These are phyloP conservation scores for Patella ulyssiponensis DNA, from an alignment of 2,888 invertebrate species.

Conservation along the genomic window DNA sequence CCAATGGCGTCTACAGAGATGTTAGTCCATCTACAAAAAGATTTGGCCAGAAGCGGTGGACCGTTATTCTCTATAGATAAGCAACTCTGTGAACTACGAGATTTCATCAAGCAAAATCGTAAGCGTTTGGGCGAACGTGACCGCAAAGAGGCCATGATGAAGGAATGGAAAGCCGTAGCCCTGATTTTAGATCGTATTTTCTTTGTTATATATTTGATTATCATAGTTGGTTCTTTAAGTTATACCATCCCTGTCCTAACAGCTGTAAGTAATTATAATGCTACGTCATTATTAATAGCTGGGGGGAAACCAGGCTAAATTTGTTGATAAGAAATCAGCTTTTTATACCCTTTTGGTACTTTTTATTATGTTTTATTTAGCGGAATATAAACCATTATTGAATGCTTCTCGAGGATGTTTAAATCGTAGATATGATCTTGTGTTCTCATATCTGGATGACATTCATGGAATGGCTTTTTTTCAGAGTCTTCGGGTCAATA, in stretches of 20 bases:
- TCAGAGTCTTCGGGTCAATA: too few relatives aligned
- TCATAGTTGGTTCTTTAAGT: constrained; percentile 62
- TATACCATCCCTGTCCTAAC: constrained; percentile 49
- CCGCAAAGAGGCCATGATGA: constrained; percentile 58
- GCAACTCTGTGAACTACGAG: constrained; percentile 54
- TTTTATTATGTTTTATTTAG: too few relatives aligned
- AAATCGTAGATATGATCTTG: too few relatives aligned
- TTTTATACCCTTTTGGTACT: too few relatives aligned
- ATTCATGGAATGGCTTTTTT: too few relatives aligned
- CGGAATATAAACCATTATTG: too few relatives aligned
- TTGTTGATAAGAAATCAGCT: too few relatives aligned
- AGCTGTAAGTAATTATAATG: constrained; percentile 4
- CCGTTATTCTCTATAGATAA: constrained; percentile 52
- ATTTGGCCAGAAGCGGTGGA: constrained; percentile 26
- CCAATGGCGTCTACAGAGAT: constrained; percentile 20
- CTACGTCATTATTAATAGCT: background rate
- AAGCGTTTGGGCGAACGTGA: constrained; percentile 64
- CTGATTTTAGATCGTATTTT: constrained; percentile 68
- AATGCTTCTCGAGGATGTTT: too few relatives aligned
- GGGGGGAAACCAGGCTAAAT: background rate
- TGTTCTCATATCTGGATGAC: too few relatives aligned
- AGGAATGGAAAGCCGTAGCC: constrained; percentile 69
- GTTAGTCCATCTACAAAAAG: constrained; percentile 17
- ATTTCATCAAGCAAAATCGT: constrained; percentile 53
- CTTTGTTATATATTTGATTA: constrained; percentile 65